phyloP scores from a whole-genome alignment of 2,888 invertebrate genomes.

The Cheilosia impressa region DNA sequence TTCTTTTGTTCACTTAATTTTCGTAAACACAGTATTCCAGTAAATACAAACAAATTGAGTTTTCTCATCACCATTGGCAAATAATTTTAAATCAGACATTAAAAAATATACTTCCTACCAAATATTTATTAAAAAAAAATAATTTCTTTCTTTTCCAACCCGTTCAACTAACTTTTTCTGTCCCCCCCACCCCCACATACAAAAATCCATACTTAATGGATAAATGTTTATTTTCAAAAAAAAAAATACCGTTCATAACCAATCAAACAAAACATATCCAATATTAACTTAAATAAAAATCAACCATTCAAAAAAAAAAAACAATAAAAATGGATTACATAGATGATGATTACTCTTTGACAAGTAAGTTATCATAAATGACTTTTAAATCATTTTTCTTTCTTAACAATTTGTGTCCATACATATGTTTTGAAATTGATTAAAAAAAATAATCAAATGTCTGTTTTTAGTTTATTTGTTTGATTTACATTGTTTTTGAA shows the following conservation, averaged over 20 bases:
- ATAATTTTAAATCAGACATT: conserved; percentile 22
- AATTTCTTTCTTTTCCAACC: conserved; percentile 61
- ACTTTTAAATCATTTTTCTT: conserved; percentile 56
- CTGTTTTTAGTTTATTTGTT: conserved; percentile 34
- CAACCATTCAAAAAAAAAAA: conserved; percentile 72
- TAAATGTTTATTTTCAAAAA: conserved; percentile 11
- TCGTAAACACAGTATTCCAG: conserved; percentile 14
- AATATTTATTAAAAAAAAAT: conserved; percentile 30
- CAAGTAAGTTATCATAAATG: conserved; percentile 85
- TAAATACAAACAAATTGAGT: conserved; percentile 24
- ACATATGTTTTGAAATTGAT: conserved; percentile 16
- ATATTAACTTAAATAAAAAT: conserved; percentile 53
- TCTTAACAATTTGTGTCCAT: conserved; percentile 35
- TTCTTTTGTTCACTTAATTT: conserved; percentile 23
- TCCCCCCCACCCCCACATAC: conserved; percentile 23
- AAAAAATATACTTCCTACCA: conserved; percentile 46
- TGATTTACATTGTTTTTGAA: conserved; percentile 50
- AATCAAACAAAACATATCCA: conserved; percentile 66
- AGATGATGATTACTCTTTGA: conserved; percentile 87
- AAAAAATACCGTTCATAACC: conserved; percentile 62
- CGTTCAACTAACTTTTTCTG: conserved; percentile 51
- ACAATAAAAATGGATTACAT: conserved; percentile 79
- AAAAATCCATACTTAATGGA: conserved; percentile 31
- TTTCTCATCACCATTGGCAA: conserved; percentile 49
- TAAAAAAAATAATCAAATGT: conserved; percentile 34